Percentiles rank a stretch among this genome's conserved stretches.
Conservation (phyloP, 1,140 invertebrate genomes). For the Cherax quadricarinatus region DNA sequence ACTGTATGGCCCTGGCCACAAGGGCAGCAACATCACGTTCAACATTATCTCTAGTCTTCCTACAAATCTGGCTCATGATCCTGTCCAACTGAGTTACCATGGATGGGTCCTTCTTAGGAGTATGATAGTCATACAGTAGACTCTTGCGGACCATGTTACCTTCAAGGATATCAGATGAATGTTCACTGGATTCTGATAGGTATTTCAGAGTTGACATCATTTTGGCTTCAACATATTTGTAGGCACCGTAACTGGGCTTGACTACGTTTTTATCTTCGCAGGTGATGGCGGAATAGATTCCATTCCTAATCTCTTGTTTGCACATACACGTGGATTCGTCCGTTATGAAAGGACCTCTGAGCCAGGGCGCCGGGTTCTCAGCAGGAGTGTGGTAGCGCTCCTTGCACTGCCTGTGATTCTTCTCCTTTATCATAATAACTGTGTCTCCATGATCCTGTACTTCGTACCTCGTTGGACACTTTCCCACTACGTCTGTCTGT, state of each 20-base stretch:
- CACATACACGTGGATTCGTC: constrained; percentile 52
- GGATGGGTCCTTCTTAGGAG: constrained; percentile 29
- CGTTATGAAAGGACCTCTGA: constrained; percentile 58
- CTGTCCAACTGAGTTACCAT: constrained; percentile 43
- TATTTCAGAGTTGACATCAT: constrained; percentile 49
- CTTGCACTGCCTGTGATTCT: constrained; percentile 59
- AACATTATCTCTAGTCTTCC: constrained; percentile 18
- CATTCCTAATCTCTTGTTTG: constrained; percentile 56
- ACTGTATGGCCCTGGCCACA: constrained; percentile 33
- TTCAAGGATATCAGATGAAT: constrained; percentile 3
- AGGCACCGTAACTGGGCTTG: constrained; percentile 42
- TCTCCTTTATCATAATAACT: constrained; percentile 49
- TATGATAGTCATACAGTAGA: constrained; percentile 32
- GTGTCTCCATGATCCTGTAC: constrained; percentile 32
- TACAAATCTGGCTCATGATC: constrained; percentile 21
- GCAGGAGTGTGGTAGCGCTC: constrained; percentile 52
- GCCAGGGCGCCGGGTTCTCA: constrained; percentile 33
- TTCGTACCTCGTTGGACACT: constrained; percentile 58
- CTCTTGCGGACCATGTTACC: background rate
- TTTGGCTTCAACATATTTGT: constrained; percentile 55
- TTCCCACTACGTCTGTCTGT: constrained; percentile 67
- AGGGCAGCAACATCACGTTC: constrained; percentile 26
- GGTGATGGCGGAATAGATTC: constrained; percentile 47
- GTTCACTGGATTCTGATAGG: constrained; percentile 17
- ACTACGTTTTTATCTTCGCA: constrained; percentile 62